Evolutionary conservation across 2,113 vertebrate genomes (phyloP).

Genomic region (Marmota flaviventris): DNA sequence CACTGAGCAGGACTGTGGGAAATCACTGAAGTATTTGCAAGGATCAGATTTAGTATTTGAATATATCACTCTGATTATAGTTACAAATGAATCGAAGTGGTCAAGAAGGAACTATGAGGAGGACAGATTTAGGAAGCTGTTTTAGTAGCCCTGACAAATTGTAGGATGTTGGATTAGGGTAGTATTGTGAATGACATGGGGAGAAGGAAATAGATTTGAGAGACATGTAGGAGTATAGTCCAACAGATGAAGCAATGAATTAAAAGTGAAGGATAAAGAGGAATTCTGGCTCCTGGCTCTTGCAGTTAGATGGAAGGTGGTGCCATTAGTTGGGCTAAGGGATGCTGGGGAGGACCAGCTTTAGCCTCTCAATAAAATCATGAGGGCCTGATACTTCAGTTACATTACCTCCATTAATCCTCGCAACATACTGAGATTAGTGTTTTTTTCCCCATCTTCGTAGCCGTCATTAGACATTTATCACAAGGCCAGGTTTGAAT

Average conservation of each 20-base stretch:
- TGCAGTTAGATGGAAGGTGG: neutral
- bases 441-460: neutral
- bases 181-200: neutral
- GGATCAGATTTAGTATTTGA: neutral
- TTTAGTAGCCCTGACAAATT: neutral
- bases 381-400: neutral
- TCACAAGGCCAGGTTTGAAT: neutral
- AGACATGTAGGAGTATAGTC: neutral
- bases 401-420: neutral
- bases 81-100: neutral
- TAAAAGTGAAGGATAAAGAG: neutral
- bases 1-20: neutral
- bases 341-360: neutral
- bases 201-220: neutral
- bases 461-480: neutral
- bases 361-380: neutral
- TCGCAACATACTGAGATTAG: neutral
- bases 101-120: neutral
- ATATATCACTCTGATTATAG: neutral
- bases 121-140: neutral
- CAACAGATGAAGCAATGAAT: neutral
- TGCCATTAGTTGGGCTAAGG: neutral
- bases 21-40: neutral
- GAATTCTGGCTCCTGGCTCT: neutral
- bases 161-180: neutral